phyloP scores from a whole-genome alignment of 2,797 vertebrate species.

The Erethizon dorsatum region DNA sequence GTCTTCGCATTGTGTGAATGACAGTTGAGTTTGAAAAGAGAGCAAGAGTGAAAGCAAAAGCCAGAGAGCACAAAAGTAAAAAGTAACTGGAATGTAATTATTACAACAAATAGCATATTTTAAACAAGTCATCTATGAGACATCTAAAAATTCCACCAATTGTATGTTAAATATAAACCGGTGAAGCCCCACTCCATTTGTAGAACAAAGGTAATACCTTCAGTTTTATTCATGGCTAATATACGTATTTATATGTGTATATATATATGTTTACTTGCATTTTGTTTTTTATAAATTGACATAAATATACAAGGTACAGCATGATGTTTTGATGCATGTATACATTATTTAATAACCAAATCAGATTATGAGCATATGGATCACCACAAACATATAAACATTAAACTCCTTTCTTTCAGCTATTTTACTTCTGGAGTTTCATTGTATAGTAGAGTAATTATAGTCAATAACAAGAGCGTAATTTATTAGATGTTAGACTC shows the following conservation, averaged over 20 bases:
- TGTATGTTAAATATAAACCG: not conserved
- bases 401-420: not conserved
- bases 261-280: not conserved
- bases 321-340: not conserved
- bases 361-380: not conserved
- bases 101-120: slow-evolving; percentile 72
- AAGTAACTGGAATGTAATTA: slow-evolving; percentile 73
- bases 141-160: not conserved
- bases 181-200: not conserved
- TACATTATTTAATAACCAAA: not conserved
- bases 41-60: slow-evolving; percentile 52
- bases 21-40: slow-evolving; percentile 74
- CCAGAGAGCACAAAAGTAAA: slow-evolving; percentile 62
- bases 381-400: not conserved
- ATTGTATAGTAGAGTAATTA: not conserved
- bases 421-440: not conserved
- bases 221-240: not conserved
- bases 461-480: not conserved
- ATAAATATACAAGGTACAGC: not conserved
- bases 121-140: not conserved
- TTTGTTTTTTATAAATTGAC: not conserved
- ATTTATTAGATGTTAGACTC: not conserved
- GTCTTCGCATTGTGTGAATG: slow-evolving; percentile 79
- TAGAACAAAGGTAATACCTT: not conserved
- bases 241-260: not conserved